phyloP scores from a whole-genome alignment of 2,113 vertebrate species.

The Atrichornis clamosus region DNA sequence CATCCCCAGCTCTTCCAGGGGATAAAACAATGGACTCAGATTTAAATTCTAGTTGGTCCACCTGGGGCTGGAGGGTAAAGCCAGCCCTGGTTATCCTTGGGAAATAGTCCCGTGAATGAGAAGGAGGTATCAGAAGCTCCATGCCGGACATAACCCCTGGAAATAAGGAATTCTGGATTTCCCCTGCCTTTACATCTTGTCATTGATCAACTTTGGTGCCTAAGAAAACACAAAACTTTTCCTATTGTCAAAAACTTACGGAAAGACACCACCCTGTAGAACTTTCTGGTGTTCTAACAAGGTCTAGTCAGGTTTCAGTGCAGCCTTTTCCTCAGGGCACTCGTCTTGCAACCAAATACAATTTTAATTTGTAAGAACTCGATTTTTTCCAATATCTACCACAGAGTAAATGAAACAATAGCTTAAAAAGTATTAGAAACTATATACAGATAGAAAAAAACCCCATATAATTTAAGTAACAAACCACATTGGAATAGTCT shows the following conservation, averaged over 20 bases:
- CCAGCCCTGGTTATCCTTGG: background rate
- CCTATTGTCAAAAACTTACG: background rate
- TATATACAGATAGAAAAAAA: background rate
- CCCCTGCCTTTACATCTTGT: background rate
- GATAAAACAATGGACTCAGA: background rate
- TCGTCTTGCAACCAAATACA: background rate
- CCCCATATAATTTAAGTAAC: accelerated
- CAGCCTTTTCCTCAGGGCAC: background rate
- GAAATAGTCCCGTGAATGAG: background rate
- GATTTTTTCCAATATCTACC: background rate
- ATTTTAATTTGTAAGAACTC: background rate
- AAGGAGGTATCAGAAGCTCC: background rate
- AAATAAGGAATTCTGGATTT: background rate
- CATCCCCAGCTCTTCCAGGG: background rate
- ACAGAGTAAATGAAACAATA: background rate
- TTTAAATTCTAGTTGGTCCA: background rate
- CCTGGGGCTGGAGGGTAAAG: background rate
- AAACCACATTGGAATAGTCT: background rate
- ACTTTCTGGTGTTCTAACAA: background rate
- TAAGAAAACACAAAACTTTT: background rate
- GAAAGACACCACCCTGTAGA: background rate
- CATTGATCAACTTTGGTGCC: background rate
- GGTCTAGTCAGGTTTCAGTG: background rate
- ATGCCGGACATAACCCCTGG: accelerated
- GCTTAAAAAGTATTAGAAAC: background rate